phyloP scores from a whole-genome alignment of 2,888 invertebrate genomes.

The Pegoplata infirma region DNA sequence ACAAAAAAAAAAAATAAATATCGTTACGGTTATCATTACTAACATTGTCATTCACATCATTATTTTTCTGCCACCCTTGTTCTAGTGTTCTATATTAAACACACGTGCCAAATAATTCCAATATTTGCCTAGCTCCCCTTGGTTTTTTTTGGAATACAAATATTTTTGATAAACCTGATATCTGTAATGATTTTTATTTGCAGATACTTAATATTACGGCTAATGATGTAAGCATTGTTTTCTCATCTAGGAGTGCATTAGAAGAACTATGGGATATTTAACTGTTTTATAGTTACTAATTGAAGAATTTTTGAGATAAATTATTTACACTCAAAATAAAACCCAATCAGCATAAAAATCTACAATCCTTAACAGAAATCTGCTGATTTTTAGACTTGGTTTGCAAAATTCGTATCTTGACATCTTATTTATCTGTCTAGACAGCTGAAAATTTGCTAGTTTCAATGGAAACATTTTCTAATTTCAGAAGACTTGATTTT shows the following conservation, averaged over 20 bases:
- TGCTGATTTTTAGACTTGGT: too few relatives aligned
- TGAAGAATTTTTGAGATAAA: too few relatives aligned
- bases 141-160: not conserved
- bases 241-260: not conserved
- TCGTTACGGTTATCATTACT: conserved; percentile 41
- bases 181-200: conserved; percentile 32
- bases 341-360: too few relatives aligned
- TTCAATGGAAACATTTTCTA: too few relatives aligned
- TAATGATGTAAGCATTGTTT: conserved; percentile 5
- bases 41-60: not conserved
- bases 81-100: conserved; percentile 19
- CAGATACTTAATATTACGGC: conserved; percentile 4
- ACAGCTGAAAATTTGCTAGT: too few relatives aligned
- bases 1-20: conserved; percentile 15
- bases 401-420: too few relatives aligned
- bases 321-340: too few relatives aligned
- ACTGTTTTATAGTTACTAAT: too few relatives aligned
- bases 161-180: conserved; percentile 35
- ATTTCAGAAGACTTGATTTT: too few relatives aligned
- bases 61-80: too few relatives aligned
- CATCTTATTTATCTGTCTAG: too few relatives aligned
- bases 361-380: too few relatives aligned
- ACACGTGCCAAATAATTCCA: conserved; percentile 50
- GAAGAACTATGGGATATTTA: conserved; percentile 7
- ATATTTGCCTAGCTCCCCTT: conserved; percentile 36